Base-by-base conservation (phyloP, 1,140 invertebrate species). In the Aphidius ervi region DNA sequence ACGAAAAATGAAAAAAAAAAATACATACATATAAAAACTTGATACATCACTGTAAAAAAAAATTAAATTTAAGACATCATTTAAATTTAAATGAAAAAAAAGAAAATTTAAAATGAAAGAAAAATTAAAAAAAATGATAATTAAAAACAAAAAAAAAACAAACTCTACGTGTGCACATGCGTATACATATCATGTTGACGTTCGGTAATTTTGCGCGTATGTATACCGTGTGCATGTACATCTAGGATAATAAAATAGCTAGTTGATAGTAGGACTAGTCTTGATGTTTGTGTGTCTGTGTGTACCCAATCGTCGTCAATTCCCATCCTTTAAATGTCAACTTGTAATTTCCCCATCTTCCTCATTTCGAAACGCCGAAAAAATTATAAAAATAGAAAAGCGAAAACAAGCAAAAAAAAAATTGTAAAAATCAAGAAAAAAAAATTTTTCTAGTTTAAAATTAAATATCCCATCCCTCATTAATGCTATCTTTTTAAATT, bases 261-360 rank as follows among this genome's bases (percentile, higher is more conserved):
- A 79, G 75, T 72, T 69, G 74, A 71, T 77, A 78, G 70, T 77
- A 78, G 75, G 75, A 68, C 71, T 78, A 78, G 71, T 76, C 68
- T 73, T 70, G 75, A 71, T 74, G 69, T 76, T 70, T 70, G 68
- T 77, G 74, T 77, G 74, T 77, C 72, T 74, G 74, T 75, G 69
- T 77, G 71, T 72, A 68, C 73, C 75, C 74, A 43, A 41, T 55
- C 20, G 16, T 31, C 52, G 74, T 76, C 74, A 75, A 74, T 75
- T 73, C 74, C 71, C 58, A 46, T 57, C 4, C 42, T 10, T 10
- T 8, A 43, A 43, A 43, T 10, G 7, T 43, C 42, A 43, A 5
- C 58, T 58, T 50, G 62, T 53, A 45, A 62, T n/a, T 53, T 56
- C 47, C 59, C 61, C 55, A 37, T 43, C 48, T 10, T 47, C 56